These are phyloP conservation scores for Boulengeromyrus knoepffleri DNA, from an alignment of 2,113 vertebrate species.

Conservation along the genomic window DNA sequence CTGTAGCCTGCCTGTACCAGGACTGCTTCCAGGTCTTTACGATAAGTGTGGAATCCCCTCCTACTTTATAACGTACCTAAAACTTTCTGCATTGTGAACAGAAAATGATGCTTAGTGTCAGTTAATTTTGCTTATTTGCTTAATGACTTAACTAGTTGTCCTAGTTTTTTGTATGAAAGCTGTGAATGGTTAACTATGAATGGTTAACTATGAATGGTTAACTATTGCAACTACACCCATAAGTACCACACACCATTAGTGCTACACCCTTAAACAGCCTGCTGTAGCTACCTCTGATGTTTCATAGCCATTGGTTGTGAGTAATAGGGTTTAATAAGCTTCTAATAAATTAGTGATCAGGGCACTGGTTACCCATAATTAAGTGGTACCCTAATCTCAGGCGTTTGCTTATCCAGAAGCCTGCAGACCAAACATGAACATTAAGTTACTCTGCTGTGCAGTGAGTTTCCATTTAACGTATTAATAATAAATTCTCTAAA, in stretches of 20 bases:
- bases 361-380: background rate
- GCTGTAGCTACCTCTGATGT: background rate
- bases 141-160: background rate
- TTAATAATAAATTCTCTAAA: slow-evolving; percentile 6
- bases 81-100: background rate
- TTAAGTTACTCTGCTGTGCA: background rate
- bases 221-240: background rate
- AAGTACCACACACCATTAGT: background rate
- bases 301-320: background rate
- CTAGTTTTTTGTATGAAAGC: background rate
- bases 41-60: background rate
- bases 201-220: background rate
- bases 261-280: background rate
- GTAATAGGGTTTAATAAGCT: background rate
- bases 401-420: background rate
- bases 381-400: background rate
- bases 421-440: background rate
- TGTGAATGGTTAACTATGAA: background rate
- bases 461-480: background rate
- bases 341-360: background rate
- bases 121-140: background rate
- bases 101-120: background rate
- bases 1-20: background rate
- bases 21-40: background rate
- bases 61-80: background rate